These are phyloP conservation scores for Acronicta alni DNA, from an alignment of 2,888 invertebrate species.

Conservation along the genomic window DNA sequence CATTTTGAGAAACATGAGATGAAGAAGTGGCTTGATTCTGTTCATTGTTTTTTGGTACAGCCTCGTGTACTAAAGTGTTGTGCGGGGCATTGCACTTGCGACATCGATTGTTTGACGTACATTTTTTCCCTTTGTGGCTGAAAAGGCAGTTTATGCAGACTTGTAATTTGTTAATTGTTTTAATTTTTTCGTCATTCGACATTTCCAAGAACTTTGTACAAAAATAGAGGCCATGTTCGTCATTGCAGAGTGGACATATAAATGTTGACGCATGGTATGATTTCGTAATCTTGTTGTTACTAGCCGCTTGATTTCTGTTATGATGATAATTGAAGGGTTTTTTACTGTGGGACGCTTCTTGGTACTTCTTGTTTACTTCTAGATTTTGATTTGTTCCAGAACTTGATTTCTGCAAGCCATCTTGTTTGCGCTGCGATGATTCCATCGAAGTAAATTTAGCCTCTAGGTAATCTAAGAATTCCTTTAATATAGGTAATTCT, in stretches of 20 bases:
- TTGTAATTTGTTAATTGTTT: neutral
- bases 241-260: slow-evolving; percentile 2
- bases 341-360: neutral
- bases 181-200: neutral
- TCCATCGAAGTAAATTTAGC: slow-evolving; percentile 7
- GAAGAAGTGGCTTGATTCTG: neutral
- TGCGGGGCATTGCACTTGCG: slow-evolving; percentile 3
- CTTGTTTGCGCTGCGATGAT: slow-evolving; percentile 1
- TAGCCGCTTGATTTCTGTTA: slow-evolving; percentile 2
- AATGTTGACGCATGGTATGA: slow-evolving; percentile 8
- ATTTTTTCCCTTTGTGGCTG: slow-evolving; percentile 8
- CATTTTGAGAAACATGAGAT: neutral
- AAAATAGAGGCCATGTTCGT: slow-evolving; percentile 2
- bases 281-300: slow-evolving; percentile 2
- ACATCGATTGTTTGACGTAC: slow-evolving; percentile 8
- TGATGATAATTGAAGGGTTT: neutral
- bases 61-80: slow-evolving; percentile 2
- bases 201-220: slow-evolving; percentile 11
- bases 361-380: neutral
- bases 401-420: slow-evolving; percentile 1
- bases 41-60: neutral
- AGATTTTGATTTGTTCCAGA: neutral
- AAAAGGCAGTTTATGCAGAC: slow-evolving; percentile 7
- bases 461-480: neutral
- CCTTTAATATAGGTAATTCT: neutral